phyloP scores from a whole-genome alignment of 2,113 vertebrate genomes.

The Saccopteryx leptura region DNA sequence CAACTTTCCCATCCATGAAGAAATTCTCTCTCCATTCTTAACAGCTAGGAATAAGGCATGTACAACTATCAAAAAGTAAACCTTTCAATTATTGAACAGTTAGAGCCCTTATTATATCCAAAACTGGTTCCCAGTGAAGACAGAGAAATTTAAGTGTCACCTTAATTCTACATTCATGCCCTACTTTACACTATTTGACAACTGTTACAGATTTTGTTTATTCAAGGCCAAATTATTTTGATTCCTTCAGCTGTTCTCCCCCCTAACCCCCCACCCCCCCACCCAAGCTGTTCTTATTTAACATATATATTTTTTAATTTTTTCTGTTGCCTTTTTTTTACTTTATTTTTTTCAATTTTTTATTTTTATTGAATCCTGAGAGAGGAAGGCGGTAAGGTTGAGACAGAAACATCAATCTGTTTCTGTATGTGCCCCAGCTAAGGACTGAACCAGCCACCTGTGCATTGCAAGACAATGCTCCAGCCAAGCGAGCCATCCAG shows the following conservation, averaged over 20 bases:
- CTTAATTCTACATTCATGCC: background rate
- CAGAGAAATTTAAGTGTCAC: background rate
- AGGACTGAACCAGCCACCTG: too few species aligned
- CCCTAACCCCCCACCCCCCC: too few species aligned
- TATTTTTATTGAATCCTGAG: too few species aligned
- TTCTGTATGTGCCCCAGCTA: too few species aligned
- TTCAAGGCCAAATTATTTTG: background rate
- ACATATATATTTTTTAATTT: too few species aligned
- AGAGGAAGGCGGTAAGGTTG: too few species aligned
- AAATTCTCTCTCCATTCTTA: background rate
- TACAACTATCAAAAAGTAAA: constrained; percentile 22
- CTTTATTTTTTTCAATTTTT: too few species aligned
- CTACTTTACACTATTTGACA: background rate
- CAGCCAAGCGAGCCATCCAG: too few species aligned
- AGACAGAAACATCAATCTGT: too few species aligned
- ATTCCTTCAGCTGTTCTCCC: background rate
- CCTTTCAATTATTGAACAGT: background rate
- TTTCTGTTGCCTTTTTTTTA: too few species aligned
- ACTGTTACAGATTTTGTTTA: background rate
- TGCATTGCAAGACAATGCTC: too few species aligned
- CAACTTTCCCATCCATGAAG: background rate
- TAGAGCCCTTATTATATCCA: background rate
- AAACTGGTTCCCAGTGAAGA: background rate
- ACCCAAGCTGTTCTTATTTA: too few species aligned
- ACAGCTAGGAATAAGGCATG: background rate